Base-by-base conservation (phyloP, 2,888 invertebrate genomes). In the Timandra comae region DNA sequence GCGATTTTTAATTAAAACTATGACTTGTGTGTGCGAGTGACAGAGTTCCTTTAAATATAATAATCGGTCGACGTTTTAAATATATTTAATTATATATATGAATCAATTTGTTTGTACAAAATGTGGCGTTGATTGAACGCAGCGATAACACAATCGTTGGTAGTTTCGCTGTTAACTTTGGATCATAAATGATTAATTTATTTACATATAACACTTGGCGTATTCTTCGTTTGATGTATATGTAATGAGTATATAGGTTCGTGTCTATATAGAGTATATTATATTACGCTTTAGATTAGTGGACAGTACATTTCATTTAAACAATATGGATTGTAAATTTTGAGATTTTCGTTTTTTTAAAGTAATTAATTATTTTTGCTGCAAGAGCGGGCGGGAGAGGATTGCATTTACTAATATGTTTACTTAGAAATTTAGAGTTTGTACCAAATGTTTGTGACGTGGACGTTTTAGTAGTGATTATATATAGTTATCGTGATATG, bases 331-430 rank as follows among this genome's bases (percentile, higher is more conserved):
- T 80, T 81, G 78, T 78, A 77, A 57, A 76, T 76, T 75, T 73
- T 63, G 74, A 65, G 71, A 71, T 71, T 49, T 54, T 56, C 43
- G 46, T 58, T 58, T 41, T 48, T 56, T 49, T 45, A 42, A 49
- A n/a, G n/a, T n/a, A n/a, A n/a, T n/a, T n/a, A n/a, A n/a, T n/a
- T 59, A 49, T 52, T 50, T 66, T 62, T 63, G 67, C 67, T 60
- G 65, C 53, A 43, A 50, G 49, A 59, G 63, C 56, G 50, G 3
- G 16, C 6, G 10, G 24, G 56, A 60, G 70, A 80, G 76, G 61
- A 13, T 74, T 82, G 85, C 85, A 84, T 85, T 85, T 84, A 84
- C 85, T 84, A 84, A 82, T 84, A 72, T 79, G 78, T 79, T 81
- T 79, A 73, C 52, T 63, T 81, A 82, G 78, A 57, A 34, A 41